A percentile compares a stretch with the other conserved stretches of the same genome.
These are phyloP conservation scores for Zosterops lateralis DNA, from an alignment of 2,113 vertebrate species.

Conservation along the genomic window DNA sequence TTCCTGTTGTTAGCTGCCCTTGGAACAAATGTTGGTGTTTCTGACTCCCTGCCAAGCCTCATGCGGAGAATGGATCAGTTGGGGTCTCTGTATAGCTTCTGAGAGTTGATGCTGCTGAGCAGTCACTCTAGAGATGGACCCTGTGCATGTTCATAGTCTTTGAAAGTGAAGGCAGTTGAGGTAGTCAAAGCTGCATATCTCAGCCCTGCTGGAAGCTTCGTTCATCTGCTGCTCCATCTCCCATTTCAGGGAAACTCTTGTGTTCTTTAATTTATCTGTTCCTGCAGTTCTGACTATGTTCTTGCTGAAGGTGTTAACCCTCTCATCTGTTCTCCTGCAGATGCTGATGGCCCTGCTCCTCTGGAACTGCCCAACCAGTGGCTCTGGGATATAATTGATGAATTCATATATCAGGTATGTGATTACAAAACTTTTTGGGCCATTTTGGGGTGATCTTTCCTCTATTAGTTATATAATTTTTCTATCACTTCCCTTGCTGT, in stretches of 20 bases:
- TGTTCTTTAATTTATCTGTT: not conserved
- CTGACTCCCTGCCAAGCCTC: not conserved
- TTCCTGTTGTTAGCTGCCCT: not conserved
- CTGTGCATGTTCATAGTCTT: fast-evolving
- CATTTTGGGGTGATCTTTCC: not conserved
- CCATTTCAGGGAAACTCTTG: not conserved
- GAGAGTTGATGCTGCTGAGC: not conserved
- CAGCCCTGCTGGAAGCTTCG: not conserved
- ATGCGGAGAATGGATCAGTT: not conserved
- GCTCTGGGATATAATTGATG: slow-evolving; percentile 99
- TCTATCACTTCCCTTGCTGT: not conserved
- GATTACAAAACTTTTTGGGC: not conserved
- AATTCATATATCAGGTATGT: slow-evolving; percentile 94
- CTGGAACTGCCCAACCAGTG: slow-evolving; percentile 97
- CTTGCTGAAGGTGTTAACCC: not conserved
- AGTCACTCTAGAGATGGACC: not conserved
- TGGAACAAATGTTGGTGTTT: not conserved
- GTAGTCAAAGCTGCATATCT: not conserved
- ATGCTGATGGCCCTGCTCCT: slow-evolving; percentile 96
- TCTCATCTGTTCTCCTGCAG: slow-evolving; percentile 58
- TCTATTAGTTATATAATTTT: not conserved
- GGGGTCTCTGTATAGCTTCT: not conserved
- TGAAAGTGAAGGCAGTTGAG: not conserved
- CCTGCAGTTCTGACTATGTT: not conserved
- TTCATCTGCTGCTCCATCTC: not conserved